Percentiles rank a stretch among this genome's conserved stretches.
Evolutionary conservation across 2,888 invertebrate species (phyloP).

Genomic region (Antitype chi): DNA sequence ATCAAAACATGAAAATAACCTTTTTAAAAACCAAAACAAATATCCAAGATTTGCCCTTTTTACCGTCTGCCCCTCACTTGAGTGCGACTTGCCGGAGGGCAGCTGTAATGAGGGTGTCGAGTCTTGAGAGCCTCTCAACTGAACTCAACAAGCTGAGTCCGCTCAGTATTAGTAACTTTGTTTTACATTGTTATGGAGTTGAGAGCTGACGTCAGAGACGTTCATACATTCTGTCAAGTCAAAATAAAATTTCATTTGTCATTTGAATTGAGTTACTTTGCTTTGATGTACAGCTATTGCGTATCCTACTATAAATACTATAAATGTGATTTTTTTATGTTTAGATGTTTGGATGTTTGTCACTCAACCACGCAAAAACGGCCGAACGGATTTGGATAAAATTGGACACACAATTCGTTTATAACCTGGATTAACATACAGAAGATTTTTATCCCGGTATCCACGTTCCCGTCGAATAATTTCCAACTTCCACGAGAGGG

Average conservation of each 20-base stretch:
- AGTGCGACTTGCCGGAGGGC: conserved; percentile 36
- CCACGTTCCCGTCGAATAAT: no score
- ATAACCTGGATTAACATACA: no score
- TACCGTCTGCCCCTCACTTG: conserved; percentile 13
- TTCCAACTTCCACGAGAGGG: no score
- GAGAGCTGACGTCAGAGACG: not conserved
- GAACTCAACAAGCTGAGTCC: conserved; percentile 55
- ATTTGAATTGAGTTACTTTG: not conserved
- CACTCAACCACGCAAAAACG: no score
- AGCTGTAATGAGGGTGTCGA: conserved; percentile 58
- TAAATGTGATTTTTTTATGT: no score
- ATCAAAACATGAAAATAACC: not conserved
- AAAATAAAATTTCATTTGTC: not conserved
- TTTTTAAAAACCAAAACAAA: conserved; percentile 6
- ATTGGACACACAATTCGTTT: no score
- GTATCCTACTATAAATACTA: no score
- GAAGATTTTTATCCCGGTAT: no score
- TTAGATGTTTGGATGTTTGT: no score
- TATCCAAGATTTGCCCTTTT: conserved; percentile 30
- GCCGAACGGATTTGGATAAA: no score
- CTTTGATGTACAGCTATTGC: no score
- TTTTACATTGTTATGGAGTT: conserved; percentile 25
- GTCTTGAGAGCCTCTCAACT: conserved; percentile 26
- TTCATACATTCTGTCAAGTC: not conserved
- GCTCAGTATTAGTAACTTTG: conserved; percentile 32